phyloP scores from a whole-genome alignment of 2,113 vertebrate genomes.

The Cochlearius cochlearius region DNA sequence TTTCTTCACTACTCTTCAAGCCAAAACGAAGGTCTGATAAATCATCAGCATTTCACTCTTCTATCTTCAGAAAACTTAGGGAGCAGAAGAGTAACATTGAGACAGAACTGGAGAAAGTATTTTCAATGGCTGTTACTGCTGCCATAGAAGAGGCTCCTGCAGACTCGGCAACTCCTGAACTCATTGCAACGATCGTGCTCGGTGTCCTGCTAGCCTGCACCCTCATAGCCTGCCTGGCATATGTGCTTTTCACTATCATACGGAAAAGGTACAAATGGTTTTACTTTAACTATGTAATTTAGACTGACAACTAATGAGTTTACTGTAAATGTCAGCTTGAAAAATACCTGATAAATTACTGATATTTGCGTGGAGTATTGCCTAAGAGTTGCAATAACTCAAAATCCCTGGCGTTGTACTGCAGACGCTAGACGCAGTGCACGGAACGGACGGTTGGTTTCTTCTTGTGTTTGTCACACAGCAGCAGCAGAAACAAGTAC shows the following conservation, averaged over 20 bases:
- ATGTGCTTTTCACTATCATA: not conserved
- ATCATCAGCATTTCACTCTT: not conserved
- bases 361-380: not conserved
- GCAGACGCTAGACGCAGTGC: not conserved
- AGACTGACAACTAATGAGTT: not conserved
- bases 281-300: not conserved
- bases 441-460: not conserved
- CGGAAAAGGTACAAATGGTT: conserved; percentile 59
- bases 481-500: not conserved
- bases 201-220: conserved; percentile 50
- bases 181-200: conserved; percentile 14
- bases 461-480: not conserved
- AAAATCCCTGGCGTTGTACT: not conserved
- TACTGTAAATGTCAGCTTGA: not conserved
- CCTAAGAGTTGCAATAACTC: not conserved
- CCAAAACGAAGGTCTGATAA: not conserved
- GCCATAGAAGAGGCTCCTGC: not conserved
- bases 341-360: not conserved
- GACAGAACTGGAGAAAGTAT: conserved; percentile 53
- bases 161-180: not conserved
- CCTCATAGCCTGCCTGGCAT: conserved; percentile 44
- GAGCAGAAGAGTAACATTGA: conserved; percentile 51
- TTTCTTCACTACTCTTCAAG: not conserved
- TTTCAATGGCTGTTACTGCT: not conserved
- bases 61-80: conserved; percentile 72